Evolutionary conservation across 2,113 vertebrate genomes (phyloP), one percentile per base, ranked within the genome.

Genomic region (Aegotheles bennettii): DNA sequence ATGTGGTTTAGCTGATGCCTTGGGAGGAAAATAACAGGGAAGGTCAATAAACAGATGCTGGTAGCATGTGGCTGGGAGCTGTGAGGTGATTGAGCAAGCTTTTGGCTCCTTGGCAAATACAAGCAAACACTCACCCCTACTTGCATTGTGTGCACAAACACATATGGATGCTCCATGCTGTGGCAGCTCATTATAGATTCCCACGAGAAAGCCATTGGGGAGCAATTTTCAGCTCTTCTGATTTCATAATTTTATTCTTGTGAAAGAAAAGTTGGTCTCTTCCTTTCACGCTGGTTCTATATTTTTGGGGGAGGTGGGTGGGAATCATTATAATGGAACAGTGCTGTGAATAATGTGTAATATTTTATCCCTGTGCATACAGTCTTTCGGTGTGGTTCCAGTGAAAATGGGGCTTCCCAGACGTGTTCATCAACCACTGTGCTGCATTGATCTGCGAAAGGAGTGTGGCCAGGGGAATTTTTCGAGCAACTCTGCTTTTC

Each of bases 121-220:
- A 68, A 48, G 31, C 83, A 80, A 60, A 56, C 3, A 4, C 54
- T 92, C 35, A 25, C 16, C 33, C 35, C 8, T 5, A 20, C 31
- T 80, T 67, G 50, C 28, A 16, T 42, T n/a, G 54, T 3, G 4
- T 76, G 71, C 11, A 3, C 2, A 1, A 25, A 7, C 31, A 16
- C 93, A 85, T 79, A 59, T 71, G 77, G 69, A 50, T 78, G 38
- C 31, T 84, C 77, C 48, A 63, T 33, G 2, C 56, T 43, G 64
- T 31, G 51, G 53, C 53, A 71, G 48, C 61, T 87, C 38, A 6
- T 81, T 74, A 35, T 3, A 59, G 65, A 70, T 68, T 89, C 84
- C 92, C 93, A 94, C 74, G 79, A 93, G 93, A 93, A 93, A 93
- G 61, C 43, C 75, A 88, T 92, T 71, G 91, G 65, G 61, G 57